These are phyloP conservation scores for Episyrphus balteatus DNA, from an alignment of 1,140 invertebrate genomes.

Conservation along the genomic window DNA sequence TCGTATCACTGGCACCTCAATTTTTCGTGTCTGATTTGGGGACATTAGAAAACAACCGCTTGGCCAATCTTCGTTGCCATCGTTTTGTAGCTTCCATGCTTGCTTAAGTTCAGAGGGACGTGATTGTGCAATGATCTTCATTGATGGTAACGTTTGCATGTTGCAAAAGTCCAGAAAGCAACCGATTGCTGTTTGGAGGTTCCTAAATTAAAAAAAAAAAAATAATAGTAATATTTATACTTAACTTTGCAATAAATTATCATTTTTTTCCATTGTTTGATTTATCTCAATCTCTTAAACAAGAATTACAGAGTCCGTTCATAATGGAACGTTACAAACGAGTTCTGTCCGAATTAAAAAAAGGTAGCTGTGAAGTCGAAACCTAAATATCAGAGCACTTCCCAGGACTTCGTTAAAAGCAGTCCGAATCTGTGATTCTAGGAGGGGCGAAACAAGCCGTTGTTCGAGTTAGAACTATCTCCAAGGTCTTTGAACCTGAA, in stretches of 20 bases:
- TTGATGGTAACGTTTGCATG: conserved; percentile 49
- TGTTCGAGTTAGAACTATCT: no score
- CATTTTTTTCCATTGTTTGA: background rate
- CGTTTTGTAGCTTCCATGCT: conserved; percentile 71
- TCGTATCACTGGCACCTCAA: conserved; percentile 44
- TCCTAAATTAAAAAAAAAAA: conserved; percentile 49
- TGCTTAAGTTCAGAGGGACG: conserved; percentile 41
- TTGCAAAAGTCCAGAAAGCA: conserved; percentile 80
- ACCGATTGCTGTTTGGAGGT: conserved; percentile 88
- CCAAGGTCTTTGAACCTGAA: no score
- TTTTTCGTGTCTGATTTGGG: conserved; percentile 44
- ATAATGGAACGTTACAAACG: no score
- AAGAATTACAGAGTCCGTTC: no score
- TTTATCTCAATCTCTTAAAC: no score
- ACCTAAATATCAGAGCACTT: no score
- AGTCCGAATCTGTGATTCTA: no score
- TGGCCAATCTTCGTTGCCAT: conserved; percentile 68
- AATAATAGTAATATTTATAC: no score
- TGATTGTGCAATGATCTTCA: conserved; percentile 63
- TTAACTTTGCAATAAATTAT: conserved; percentile 3
- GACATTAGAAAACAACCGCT: conserved; percentile 60
- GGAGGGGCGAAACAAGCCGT: no score
- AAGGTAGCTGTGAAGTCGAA: no score
- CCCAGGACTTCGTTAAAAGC: no score
- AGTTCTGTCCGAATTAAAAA: no score